Base-by-base conservation (phyloP, 2,888 invertebrate genomes). In the Eupsilia transversa region DNA sequence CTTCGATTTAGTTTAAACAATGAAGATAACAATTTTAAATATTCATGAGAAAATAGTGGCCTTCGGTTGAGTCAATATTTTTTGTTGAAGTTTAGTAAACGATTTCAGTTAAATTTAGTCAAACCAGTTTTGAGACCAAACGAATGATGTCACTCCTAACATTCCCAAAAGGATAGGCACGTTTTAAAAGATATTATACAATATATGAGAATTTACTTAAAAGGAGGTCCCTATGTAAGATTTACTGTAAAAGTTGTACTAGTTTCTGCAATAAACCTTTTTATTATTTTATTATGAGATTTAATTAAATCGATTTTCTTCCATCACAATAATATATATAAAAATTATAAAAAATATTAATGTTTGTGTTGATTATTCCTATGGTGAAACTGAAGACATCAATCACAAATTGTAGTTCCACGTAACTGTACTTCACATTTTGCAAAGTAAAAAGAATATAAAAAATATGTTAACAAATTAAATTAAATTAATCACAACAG, bases 11-110 rank as follows among this genome's bases (percentile, higher is more conserved):
- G 56, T 70, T 70, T 43, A 76, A 81, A 85, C 77, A 77, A 80
- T 72, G 27, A n/a, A 80, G 60, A 80, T 61, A 75, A 60, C n/a
- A 56, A 72, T 52, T 41, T 71, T 27, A 69, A 71, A 80, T 76
- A 83, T 84, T 85, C 82, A 71, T 82, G 61, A 77, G 65, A 63
- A 84, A 72, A 79, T 65, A 43, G 33, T 63, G 68, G 64, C 77
- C 83, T 80, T 83, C 73, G 38, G 27, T 14, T 72, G n/a, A 76
- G 67, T 75, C 35, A 69, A 80, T 61, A 66, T 60, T 66, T 60
- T 60, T 72, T 61, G 63, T 67, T 66, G 12, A 60, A 69, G 35
- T 66, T 70, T 69, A 30, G 27, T 43, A 52, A 49, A 43, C 23
- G 54, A 12, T 66, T 57, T 67, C 0, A 14, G 66, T 61, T 72